These are phyloP conservation scores for Grammomys dolichurus DNA, from an alignment of 2,113 vertebrate genomes.

Conservation along the genomic window DNA sequence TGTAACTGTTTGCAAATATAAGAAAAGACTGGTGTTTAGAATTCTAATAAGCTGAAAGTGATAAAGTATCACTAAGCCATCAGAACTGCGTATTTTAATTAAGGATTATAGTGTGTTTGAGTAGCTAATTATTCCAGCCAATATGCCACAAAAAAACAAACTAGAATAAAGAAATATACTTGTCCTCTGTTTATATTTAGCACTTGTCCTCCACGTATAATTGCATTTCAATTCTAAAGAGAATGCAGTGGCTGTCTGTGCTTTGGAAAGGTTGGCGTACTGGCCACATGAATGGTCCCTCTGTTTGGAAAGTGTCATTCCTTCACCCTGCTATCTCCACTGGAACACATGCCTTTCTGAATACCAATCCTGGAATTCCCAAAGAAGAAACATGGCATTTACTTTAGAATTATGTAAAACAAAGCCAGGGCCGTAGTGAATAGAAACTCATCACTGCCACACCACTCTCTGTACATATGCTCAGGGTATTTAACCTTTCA, in stretches of 20 bases:
- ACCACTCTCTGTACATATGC: constrained; percentile 34
- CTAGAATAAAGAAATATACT: constrained; percentile 40
- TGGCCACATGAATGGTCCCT: constrained; percentile 2
- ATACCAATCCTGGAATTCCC: constrained; percentile 59
- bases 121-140: constrained; percentile 64
- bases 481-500: constrained; percentile 71
- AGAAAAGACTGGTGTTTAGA: constrained; percentile 18
- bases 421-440: constrained; percentile 45
- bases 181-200: constrained; percentile 72
- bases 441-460: background rate
- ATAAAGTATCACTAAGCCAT: constrained; percentile 18
- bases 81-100: constrained; percentile 38
- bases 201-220: constrained; percentile 69
- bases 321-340: constrained; percentile 35
- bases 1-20: constrained; percentile 8
- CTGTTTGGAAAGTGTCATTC: constrained; percentile 8
- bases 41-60: background rate
- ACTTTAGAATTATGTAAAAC: constrained; percentile 75
- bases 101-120: constrained; percentile 53
- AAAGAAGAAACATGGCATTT: constrained; percentile 74
- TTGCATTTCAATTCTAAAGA: constrained; percentile 71
- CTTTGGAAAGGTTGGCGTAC: constrained; percentile 29
- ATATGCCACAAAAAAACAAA: constrained; percentile 65
- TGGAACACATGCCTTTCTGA: constrained; percentile 62
- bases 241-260: constrained; percentile 15